phyloP scores from a whole-genome alignment of 2,888 invertebrate genomes.

The Athalia cordata region DNA sequence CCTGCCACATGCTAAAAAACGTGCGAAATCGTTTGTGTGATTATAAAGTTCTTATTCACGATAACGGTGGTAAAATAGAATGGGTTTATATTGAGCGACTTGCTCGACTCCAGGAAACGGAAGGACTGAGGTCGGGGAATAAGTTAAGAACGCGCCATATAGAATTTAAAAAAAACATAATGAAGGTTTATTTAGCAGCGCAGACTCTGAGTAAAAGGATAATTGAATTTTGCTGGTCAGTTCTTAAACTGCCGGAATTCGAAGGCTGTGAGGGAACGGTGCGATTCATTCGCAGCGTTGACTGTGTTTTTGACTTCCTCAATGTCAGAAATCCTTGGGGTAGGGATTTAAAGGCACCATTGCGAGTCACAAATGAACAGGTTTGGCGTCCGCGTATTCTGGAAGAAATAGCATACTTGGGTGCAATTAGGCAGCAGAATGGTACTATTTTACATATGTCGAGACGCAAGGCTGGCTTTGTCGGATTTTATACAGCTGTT shows the following conservation, averaged over 20 bases:
- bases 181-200: slow-evolving; percentile 56
- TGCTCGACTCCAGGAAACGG: slow-evolving; percentile 19
- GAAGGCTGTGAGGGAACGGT: slow-evolving; percentile 52
- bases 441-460: slow-evolving; percentile 37
- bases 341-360: slow-evolving; percentile 54
- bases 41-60: slow-evolving; percentile 37
- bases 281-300: slow-evolving; percentile 52
- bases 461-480: slow-evolving; percentile 47
- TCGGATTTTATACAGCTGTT: slow-evolving; percentile 46
- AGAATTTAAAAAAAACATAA: slow-evolving; percentile 50
- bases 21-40: slow-evolving; percentile 45
- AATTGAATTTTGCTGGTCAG: slow-evolving; percentile 49
- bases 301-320: slow-evolving; percentile 55
- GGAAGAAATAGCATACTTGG: slow-evolving; percentile 9
- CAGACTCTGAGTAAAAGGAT: slow-evolving; percentile 58
- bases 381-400: slow-evolving; percentile 40
- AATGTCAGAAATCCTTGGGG: slow-evolving; percentile 55
- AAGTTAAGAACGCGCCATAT: slow-evolving; percentile 47
- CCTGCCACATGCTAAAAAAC: slow-evolving; percentile 49
- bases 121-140: slow-evolving; percentile 49
- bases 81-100: slow-evolving; percentile 42
- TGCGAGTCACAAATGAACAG: slow-evolving; percentile 49
- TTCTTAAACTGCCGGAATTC: slow-evolving; percentile 47
- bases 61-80: slow-evolving; percentile 21
- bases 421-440: slow-evolving; percentile 8